Evolutionary conservation across 37 sponge, comb jelly and placozoan genomes (phyloP).

Genomic region (Diacarnus erythraeanus): DNA sequence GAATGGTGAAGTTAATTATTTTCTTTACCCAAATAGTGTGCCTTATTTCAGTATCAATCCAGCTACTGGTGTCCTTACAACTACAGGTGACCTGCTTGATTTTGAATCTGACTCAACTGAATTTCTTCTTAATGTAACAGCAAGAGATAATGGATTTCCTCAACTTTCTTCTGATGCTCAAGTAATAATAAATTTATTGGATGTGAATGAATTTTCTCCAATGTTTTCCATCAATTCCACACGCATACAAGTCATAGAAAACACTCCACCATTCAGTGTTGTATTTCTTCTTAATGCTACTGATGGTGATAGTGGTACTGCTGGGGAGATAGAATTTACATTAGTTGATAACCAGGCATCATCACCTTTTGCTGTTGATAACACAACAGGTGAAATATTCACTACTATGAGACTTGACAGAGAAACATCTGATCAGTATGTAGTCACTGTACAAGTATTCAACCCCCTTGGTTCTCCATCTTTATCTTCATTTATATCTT

Average conservation of each 20-base stretch:
- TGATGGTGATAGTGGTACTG: constrained; percentile 37
- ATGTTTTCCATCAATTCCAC: constrained; percentile 1
- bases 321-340: constrained; percentile 19
- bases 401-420: constrained; percentile 34
- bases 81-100: background rate
- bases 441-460: constrained; percentile 30
- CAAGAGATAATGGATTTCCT: constrained; percentile 39
- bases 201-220: constrained; percentile 54
- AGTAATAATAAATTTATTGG: constrained; percentile 19
- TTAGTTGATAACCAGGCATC: background rate
- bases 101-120: constrained; percentile 11
- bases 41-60: constrained; percentile 25
- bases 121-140: constrained; percentile 20
- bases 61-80: background rate
- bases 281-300: constrained; percentile 37
- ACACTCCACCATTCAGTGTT: constrained; percentile 1
- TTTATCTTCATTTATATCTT: constrained; percentile 8
- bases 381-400: constrained; percentile 31
- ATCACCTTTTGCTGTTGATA: constrained; percentile 44
- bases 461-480: constrained; percentile 18
- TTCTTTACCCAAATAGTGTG: constrained; percentile 17
- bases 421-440: constrained; percentile 31
- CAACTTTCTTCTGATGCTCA: constrained; percentile 15
- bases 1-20: constrained; percentile 54
- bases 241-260: constrained; percentile 6